Conservation (phyloP, 2,113 vertebrate genomes). For the Isichthys henryi region DNA sequence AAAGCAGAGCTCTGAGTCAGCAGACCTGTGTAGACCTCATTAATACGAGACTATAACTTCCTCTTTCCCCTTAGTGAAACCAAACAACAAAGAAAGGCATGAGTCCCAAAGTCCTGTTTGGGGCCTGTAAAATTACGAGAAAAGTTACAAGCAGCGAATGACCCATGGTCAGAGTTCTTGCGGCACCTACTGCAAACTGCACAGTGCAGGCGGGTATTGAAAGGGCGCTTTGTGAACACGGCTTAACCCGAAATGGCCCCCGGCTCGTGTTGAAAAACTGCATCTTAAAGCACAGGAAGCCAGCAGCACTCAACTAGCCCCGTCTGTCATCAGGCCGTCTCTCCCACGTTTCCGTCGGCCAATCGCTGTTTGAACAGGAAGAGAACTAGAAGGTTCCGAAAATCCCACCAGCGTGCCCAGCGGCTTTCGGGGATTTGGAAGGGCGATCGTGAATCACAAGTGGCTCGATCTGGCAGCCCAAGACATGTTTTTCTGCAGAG, state of each 20-base stretch:
- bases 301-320: background rate
- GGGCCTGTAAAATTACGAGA: background rate
- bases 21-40: background rate
- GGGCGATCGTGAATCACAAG: constrained; percentile 13
- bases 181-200: constrained; percentile 41
- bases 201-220: background rate
- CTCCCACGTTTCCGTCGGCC: constrained; percentile 8
- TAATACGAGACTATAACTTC: background rate
- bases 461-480: background rate
- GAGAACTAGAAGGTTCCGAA: constrained; percentile 12
- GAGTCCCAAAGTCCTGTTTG: background rate
- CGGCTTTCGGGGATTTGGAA: constrained; percentile 18
- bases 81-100: background rate
- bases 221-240: constrained; percentile 3
- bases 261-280: background rate
- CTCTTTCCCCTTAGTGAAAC: background rate
- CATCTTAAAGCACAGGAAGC: constrained; percentile 5
- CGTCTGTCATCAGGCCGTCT: background rate
- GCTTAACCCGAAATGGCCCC: constrained; percentile 6
- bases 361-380: constrained; percentile 21
- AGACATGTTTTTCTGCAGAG: background rate
- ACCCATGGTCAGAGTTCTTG: background rate
- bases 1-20: background rate
- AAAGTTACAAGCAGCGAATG: background rate
- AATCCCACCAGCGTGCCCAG: constrained; percentile 9